Percentiles rank a stretch among this genome's conserved stretches.
Conservation (phyloP, 2,797 vertebrate species). For the Protonibea diacanthus region DNA sequence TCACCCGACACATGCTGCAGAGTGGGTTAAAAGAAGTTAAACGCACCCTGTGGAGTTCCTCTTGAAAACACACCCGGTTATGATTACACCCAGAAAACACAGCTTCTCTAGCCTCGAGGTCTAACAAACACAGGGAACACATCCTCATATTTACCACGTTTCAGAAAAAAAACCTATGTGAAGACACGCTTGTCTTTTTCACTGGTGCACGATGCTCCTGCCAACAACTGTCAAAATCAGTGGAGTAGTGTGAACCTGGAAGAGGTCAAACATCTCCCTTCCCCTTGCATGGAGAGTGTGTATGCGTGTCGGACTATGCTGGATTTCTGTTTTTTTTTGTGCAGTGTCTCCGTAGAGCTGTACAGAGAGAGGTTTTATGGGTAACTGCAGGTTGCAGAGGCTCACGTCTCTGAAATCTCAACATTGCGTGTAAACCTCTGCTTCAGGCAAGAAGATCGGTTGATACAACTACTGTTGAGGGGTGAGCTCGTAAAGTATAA, state of each 20-base stretch:
- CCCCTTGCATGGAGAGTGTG: background rate
- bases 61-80: slow-evolving; percentile 11
- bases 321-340: no score
- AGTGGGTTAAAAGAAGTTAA: slow-evolving; percentile 44
- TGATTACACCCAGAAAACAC: background rate
- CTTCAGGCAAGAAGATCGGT: background rate
- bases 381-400: background rate
- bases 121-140: background rate
- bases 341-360: no score
- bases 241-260: background rate
- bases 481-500: background rate
- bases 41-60: slow-evolving; percentile 14
- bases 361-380: background rate
- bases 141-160: no score
- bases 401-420: background rate
- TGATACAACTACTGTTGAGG: background rate
- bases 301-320: background rate
- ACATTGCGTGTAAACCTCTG: background rate
- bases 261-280: background rate
- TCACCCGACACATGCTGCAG: slow-evolving; percentile 27
- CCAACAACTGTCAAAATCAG: background rate
- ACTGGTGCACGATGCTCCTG: background rate
- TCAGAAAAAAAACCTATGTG: background rate
- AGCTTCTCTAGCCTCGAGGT: background rate
- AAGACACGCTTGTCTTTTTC: background rate